A percentile compares a stretch with the other conserved stretches of the same genome.
phyloP scores from a whole-genome alignment of 2,797 vertebrate genomes.

The Macrochelys suwanniensis region DNA sequence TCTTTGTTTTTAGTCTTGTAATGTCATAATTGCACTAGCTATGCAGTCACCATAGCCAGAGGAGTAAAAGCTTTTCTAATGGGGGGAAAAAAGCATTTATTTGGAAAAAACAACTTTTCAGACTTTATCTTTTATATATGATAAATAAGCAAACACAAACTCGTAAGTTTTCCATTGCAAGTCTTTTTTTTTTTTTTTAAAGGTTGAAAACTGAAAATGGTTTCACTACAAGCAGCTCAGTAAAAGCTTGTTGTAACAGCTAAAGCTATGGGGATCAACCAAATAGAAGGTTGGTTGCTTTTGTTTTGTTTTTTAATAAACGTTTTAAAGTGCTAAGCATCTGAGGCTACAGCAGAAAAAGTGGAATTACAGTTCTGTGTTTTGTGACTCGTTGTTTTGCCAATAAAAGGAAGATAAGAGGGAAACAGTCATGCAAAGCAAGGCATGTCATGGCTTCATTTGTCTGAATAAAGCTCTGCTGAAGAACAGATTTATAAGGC shows the following conservation, averaged over 20 bases:
- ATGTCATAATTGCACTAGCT: not conserved
- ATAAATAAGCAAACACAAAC: not conserved
- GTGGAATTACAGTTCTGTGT: not conserved
- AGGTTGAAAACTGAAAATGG: not conserved
- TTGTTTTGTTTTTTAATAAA: not conserved
- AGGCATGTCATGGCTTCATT: not conserved
- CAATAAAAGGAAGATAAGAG: not conserved
- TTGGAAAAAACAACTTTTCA: not conserved
- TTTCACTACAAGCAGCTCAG: not conserved
- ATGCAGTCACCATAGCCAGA: not conserved
- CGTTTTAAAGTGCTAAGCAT: not conserved
- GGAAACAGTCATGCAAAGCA: not conserved
- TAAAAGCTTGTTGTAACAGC: not conserved
- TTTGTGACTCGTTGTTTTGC: constrained; percentile 1
- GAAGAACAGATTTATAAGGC: not conserved
- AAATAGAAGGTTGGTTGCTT: not conserved
- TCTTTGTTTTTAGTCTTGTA: not conserved
- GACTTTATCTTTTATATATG: not conserved
- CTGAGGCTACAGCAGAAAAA: not conserved
- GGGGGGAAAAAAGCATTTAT: not conserved
- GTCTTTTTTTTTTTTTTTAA: not conserved
- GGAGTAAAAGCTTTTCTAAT: not conserved
- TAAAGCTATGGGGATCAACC: not conserved
- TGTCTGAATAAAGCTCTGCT: not conserved
- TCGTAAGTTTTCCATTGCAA: not conserved